phyloP scores from a whole-genome alignment of 2,113 vertebrate species.

The Oostethus manadensis region DNA sequence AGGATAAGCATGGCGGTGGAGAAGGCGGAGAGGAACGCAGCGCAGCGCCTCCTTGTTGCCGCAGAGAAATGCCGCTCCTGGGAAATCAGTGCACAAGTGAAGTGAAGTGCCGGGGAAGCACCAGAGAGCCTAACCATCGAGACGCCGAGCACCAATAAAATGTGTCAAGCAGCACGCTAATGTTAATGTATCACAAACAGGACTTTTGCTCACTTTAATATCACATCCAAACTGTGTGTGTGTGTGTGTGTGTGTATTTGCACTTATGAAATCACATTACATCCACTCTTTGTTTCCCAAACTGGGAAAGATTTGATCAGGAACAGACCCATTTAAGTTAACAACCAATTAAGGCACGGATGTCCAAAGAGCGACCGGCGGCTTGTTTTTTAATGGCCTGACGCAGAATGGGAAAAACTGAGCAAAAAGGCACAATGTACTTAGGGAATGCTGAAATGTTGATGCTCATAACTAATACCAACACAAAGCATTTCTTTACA shows the following conservation, averaged over 20 bases:
- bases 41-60: slow-evolving; percentile 74
- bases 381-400: too few species aligned
- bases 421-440: too few species aligned
- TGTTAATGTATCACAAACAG: slow-evolving; percentile 8
- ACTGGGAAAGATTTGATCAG: slow-evolving; percentile 22
- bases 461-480: too few species aligned
- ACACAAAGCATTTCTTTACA: too few species aligned
- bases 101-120: slow-evolving; percentile 5
- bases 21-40: slow-evolving; percentile 82
- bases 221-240: slow-evolving; percentile 14
- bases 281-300: slow-evolving; percentile 10
- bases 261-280: slow-evolving; percentile 26
- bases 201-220: slow-evolving; percentile 8
- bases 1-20: slow-evolving; percentile 91
- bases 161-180: background rate
- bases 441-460: too few species aligned
- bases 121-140: slow-evolving; percentile 3
- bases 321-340: slow-evolving; percentile 13
- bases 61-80: slow-evolving; percentile 78
- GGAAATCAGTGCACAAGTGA: slow-evolving; percentile 52
- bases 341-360: background rate
- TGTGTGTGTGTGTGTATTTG: slow-evolving; percentile 15
- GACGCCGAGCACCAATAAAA: slow-evolving; percentile 22
- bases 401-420: too few species aligned
- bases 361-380: background rate